Evolutionary conservation across 2,113 vertebrate species (phyloP).

Genomic region (Strigops habroptila): DNA sequence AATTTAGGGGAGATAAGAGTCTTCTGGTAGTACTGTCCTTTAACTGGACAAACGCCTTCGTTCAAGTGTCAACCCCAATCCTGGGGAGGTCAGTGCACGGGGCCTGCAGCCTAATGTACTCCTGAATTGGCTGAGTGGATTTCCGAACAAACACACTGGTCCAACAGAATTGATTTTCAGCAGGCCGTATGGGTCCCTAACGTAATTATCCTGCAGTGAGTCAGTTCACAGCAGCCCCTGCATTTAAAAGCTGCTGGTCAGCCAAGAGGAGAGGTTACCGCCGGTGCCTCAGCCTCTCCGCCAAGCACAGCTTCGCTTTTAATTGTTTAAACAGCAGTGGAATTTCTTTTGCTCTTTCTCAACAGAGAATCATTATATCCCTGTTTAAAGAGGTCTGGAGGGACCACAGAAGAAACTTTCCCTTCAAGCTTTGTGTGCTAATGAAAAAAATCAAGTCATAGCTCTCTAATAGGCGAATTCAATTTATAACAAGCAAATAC

Average conservation of each 20-base stretch:
- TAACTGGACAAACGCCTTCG: constrained; percentile 82
- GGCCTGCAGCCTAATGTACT: constrained; percentile 81
- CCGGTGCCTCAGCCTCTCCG: not conserved
- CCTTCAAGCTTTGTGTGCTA: constrained; percentile 43
- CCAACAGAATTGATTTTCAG: constrained; percentile 82
- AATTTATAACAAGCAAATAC: constrained; percentile 53
- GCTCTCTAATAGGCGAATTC: constrained; percentile 55
- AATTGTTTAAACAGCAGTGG: constrained; percentile 43
- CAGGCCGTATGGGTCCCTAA: constrained; percentile 77
- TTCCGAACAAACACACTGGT: constrained; percentile 75
- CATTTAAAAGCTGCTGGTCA: constrained; percentile 69
- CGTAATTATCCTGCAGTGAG: constrained; percentile 78
- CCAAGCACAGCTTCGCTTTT: not conserved
- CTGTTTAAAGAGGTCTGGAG: constrained; percentile 11
- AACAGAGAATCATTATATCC: constrained; percentile 2
- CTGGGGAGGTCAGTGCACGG: constrained; percentile 73
- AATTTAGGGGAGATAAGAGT: constrained; percentile 86
- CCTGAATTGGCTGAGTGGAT: constrained; percentile 80
- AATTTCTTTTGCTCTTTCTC: constrained; percentile 20
- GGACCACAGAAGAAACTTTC: constrained; percentile 47
- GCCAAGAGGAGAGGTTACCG: constrained; percentile 28
- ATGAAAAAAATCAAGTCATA: constrained; percentile 57
- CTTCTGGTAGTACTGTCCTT: constrained; percentile 81
- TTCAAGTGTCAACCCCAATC: constrained; percentile 86
- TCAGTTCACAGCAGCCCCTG: constrained; percentile 69